Percentiles rank a stretch among this genome's conserved stretches.
These are phyloP conservation scores for Drosophila pseudoobscura DNA, from an alignment of 1,140 invertebrate species.

Conservation along the genomic window DNA sequence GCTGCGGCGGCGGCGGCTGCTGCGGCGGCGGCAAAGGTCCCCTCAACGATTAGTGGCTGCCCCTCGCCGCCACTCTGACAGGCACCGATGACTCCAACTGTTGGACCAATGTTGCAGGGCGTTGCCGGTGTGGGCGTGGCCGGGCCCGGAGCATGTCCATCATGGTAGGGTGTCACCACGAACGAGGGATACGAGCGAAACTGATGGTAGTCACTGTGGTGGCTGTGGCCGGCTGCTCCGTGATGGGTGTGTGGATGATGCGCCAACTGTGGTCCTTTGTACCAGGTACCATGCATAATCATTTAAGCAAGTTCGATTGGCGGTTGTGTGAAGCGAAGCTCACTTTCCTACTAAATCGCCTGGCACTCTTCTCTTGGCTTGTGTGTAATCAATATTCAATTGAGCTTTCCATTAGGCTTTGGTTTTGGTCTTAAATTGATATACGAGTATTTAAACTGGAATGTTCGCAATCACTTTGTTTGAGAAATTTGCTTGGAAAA, in stretches of 20 bases:
- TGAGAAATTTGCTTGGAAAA: not conserved
- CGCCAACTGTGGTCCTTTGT: conserved; percentile 82
- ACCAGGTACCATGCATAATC: conserved; percentile 83
- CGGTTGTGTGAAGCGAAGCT: conserved; percentile 17
- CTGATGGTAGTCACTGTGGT: conserved; percentile 68
- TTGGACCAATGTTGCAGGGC: conserved; percentile 45
- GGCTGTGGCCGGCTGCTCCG: conserved; percentile 31
- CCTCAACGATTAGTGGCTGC: conserved; percentile 73
- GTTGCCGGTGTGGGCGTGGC: conserved; percentile 60
- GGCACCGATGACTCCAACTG: conserved; percentile 32
- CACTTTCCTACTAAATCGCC: not conserved
- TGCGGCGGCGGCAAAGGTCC: conserved; percentile 50
- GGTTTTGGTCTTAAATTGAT: not conserved
- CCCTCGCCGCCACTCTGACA: conserved; percentile 49
- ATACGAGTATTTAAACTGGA: not conserved
- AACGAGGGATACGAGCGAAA: conserved; percentile 81
- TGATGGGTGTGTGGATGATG: conserved; percentile 75
- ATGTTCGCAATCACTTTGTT: conserved; percentile 6
- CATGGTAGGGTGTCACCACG: conserved; percentile 79
- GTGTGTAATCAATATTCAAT: not conserved
- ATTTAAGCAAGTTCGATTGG: conserved; percentile 65
- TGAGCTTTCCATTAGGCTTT: not conserved
- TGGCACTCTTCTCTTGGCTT: conserved; percentile 5
- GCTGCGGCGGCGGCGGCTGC: conserved; percentile 57
- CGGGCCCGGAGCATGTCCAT: conserved; percentile 56